Conservation (phyloP, 2,888 invertebrate species). For the Altica lythri region DNA sequence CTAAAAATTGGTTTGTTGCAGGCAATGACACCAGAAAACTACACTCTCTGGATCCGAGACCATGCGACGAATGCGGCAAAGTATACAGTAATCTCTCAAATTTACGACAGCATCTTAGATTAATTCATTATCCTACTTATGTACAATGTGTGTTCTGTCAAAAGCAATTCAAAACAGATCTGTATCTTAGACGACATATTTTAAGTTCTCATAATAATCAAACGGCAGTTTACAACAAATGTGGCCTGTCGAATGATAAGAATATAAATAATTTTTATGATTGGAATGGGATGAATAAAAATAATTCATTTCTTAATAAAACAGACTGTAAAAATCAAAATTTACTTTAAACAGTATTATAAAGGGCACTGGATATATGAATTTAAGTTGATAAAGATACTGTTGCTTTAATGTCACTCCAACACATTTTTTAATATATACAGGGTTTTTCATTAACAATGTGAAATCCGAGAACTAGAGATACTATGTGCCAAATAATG, state of each 20-base stretch:
- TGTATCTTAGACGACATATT: conserved; percentile 66
- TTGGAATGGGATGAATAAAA: no score
- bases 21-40: conserved; percentile 57
- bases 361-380: no score
- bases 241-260: conserved; percentile 23
- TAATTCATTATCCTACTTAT: conserved; percentile 68
- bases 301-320: no score
- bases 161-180: conserved; percentile 68
- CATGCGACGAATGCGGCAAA: conserved; percentile 67
- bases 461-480: no score
- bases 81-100: conserved; percentile 70
- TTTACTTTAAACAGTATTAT: no score
- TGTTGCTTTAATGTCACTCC: no score
- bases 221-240: no score
- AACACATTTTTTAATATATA: no score
- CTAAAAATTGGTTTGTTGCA: conserved; percentile 46
- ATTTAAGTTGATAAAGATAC: no score
- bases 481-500: no score
- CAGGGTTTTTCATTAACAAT: no score
- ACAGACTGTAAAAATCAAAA: no score
- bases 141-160: conserved; percentile 65
- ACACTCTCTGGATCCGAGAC: conserved; percentile 61
- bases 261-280: conserved; percentile 22
- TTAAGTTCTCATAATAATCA: conserved; percentile 61
- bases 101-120: conserved; percentile 68